Percentiles rank a stretch among this genome's conserved stretches.
These are phyloP conservation scores for Diachasmimorpha longicaudata DNA, from an alignment of 1,140 invertebrate genomes.

Conservation along the genomic window DNA sequence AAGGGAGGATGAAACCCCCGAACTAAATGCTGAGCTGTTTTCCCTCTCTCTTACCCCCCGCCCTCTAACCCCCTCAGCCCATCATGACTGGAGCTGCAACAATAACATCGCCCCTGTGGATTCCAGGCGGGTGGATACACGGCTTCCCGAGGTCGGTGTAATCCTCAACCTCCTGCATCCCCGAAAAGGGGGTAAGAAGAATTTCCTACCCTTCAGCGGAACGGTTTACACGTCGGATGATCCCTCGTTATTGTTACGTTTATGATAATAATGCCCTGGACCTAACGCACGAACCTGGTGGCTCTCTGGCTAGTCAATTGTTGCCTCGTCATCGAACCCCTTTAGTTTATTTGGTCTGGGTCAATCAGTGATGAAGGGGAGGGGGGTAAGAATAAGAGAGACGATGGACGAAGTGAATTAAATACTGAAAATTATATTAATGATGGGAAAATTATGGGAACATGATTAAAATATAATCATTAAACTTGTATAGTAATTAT, in stretches of 20 bases:
- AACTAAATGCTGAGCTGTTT: background rate
- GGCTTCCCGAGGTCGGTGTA: conserved; percentile 40
- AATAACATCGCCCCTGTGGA: conserved; percentile 56
- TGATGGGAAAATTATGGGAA: no score
- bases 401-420: no score
- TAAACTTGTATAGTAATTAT: no score
- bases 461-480: no score
- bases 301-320: background rate
- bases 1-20: conserved; percentile 18
- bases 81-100: conserved; percentile 38
- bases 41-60: conserved; percentile 27
- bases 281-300: background rate
- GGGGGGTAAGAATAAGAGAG: background rate
- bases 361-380: background rate
- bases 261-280: conserved; percentile 56
- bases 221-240: conserved; percentile 61
- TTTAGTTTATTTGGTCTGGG: background rate
- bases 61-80: conserved; percentile 38
- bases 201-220: conserved; percentile 10
- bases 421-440: no score
- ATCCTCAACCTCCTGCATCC: conserved; percentile 47
- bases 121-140: conserved; percentile 40
- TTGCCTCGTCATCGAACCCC: conserved; percentile 6
- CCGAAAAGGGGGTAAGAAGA: conserved; percentile 30
- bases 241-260: conserved; percentile 64